A percentile compares a stretch with the other conserved stretches of the same genome.
phyloP scores from a whole-genome alignment of 2,113 vertebrate genomes.

The Fulica atra region DNA sequence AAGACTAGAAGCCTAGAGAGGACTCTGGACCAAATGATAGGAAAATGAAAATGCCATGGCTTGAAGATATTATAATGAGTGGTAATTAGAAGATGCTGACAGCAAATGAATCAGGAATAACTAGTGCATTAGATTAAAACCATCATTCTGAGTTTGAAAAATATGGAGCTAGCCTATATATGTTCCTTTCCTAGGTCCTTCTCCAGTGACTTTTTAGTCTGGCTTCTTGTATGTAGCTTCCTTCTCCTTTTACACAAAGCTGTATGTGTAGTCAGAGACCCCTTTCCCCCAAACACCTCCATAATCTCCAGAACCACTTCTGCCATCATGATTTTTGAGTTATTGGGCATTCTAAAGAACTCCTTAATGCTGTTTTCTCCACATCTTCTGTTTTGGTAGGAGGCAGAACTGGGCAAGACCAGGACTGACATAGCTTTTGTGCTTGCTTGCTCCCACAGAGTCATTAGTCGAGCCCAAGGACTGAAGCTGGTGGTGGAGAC shows the following conservation, averaged over 20 bases:
- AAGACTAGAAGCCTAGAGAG: not conserved
- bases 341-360: not conserved
- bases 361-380: not conserved
- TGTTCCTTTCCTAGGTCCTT: not conserved
- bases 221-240: not conserved
- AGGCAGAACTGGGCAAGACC: not conserved
- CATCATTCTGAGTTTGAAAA: not conserved
- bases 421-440: not conserved
- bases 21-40: not conserved
- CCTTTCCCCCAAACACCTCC: not conserved
- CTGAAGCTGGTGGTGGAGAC: conserved; percentile 98
- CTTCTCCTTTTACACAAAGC: not conserved
- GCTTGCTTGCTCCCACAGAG: conserved; percentile 73
- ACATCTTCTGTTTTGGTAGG: not conserved
- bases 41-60: not conserved
- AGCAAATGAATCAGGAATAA: not conserved
- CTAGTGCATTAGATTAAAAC: not conserved
- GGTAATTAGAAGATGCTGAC: not conserved
- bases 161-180: not conserved
- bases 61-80: not conserved
- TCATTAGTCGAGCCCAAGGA: conserved; percentile 96
- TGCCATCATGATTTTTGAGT: not conserved
- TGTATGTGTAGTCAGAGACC: not conserved
- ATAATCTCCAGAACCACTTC: not conserved
- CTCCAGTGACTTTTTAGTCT: not conserved